Conservation (phyloP, 2,797 vertebrate species). For the Oreochromis mossambicus region DNA sequence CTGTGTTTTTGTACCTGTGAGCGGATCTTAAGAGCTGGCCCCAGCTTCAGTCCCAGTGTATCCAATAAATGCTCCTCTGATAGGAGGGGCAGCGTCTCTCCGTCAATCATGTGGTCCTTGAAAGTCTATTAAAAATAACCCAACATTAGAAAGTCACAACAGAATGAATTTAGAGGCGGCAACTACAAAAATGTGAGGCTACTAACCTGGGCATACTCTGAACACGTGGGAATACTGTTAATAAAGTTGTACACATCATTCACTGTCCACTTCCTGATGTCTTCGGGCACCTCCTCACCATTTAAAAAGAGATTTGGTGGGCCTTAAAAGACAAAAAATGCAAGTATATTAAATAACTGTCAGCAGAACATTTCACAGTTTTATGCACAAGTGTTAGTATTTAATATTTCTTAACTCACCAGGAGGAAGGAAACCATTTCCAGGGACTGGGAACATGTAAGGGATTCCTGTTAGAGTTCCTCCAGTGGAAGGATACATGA, state of each 20-base stretch:
- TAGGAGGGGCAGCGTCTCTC: conserved; percentile 92
- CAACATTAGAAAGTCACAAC: not conserved
- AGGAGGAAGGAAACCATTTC: conserved; percentile 74
- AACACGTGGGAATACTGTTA: conserved; percentile 86
- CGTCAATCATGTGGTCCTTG: conserved; percentile 95
- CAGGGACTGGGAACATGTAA: conserved; percentile 80
- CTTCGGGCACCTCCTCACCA: conserved; percentile 82
- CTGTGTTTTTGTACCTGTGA: conserved; percentile 81
- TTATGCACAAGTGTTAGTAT: not conserved
- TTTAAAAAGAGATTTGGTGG: conserved; percentile 78
- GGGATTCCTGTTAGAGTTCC: conserved; percentile 74
- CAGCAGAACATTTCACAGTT: not conserved
- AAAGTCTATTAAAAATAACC: conserved; percentile 76
- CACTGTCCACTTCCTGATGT: conserved; percentile 90
- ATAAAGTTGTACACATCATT: conserved; percentile 91
- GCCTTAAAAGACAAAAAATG: conserved; percentile 62
- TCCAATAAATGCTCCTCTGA: conserved; percentile 94
- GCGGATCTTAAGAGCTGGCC: conserved; percentile 92
- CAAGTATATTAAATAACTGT: not conserved
- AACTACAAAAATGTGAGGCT: not conserved
- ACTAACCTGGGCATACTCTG: conserved; percentile 90
- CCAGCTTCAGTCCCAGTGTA: conserved; percentile 91
- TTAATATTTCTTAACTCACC: conserved; percentile 55
- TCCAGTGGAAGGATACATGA: conserved; percentile 74
- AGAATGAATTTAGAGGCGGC: not conserved